These are phyloP conservation scores for Neotoma lepida DNA, from an alignment of 2,113 vertebrate species.

Conservation along the genomic window DNA sequence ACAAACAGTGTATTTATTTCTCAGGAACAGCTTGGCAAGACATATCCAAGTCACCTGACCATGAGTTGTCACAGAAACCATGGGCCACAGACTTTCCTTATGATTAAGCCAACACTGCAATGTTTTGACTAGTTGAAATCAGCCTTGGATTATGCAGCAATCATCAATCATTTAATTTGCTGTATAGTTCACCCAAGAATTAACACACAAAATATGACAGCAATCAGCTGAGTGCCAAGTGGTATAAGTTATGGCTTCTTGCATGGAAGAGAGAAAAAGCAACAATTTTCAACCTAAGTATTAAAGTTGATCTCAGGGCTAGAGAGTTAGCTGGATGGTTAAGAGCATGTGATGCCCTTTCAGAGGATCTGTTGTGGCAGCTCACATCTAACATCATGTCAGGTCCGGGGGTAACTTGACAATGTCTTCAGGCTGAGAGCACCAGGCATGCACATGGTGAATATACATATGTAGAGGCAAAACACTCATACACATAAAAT, in stretches of 20 bases:
- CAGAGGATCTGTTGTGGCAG: neutral
- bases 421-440: neutral
- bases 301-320: slow-evolving; percentile 15
- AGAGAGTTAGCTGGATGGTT: neutral
- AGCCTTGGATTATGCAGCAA: neutral
- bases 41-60: slow-evolving; percentile 67
- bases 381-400: neutral
- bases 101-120: neutral
- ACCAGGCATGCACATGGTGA: neutral
- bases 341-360: neutral
- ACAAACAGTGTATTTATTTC: slow-evolving; percentile 75
- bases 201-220: slow-evolving; percentile 52
- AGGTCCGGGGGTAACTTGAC: neutral
- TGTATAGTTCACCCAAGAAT: neutral
- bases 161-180: slow-evolving; percentile 46
- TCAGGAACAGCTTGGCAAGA: slow-evolving; percentile 74
- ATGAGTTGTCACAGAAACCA: slow-evolving; percentile 67
- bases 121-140: slow-evolving; percentile 31
- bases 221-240: neutral
- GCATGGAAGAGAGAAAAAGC: accelerated
- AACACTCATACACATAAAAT: neutral
- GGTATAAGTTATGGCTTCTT: neutral
- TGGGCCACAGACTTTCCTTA: slow-evolving; percentile 47
- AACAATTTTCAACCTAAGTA: slow-evolving; percentile 46
- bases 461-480: neutral